Conservation (phyloP, 2,797 vertebrate genomes). For the Esox masquinongy region DNA sequence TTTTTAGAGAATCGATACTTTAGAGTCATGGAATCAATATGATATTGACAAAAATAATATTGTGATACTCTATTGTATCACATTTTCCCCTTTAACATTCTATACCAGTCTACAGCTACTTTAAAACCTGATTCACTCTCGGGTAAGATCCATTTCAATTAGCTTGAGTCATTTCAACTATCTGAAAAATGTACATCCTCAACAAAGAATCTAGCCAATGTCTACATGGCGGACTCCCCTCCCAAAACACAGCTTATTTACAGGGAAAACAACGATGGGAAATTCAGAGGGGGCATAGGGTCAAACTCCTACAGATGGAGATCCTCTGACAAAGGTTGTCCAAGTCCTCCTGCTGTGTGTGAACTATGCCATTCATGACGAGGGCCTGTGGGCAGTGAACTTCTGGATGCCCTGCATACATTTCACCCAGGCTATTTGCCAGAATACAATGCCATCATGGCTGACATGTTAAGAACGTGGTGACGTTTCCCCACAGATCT, state of each 20-base stretch:
- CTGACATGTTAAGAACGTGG: slow-evolving; percentile 23
- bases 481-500: neutral
- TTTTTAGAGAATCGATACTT: slow-evolving; percentile 2
- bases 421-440: slow-evolving; percentile 53
- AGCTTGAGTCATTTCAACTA: slow-evolving; percentile 72
- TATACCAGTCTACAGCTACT: slow-evolving; percentile 35
- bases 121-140: slow-evolving; percentile 65
- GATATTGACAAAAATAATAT: no score
- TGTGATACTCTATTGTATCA: no score
- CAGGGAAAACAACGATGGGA: slow-evolving; percentile 72
- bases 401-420: slow-evolving; percentile 64
- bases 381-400: slow-evolving; percentile 57
- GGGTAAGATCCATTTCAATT: slow-evolving; percentile 68
- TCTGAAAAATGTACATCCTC: slow-evolving; percentile 77
- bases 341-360: slow-evolving; percentile 51
- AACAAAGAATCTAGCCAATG: slow-evolving; percentile 58
- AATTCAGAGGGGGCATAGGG: slow-evolving; percentile 65
- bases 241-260: slow-evolving; percentile 66
- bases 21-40: neutral
- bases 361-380: slow-evolving; percentile 72
- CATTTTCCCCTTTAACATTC: slow-evolving; percentile 11
- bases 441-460: slow-evolving; percentile 6
- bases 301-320: slow-evolving; percentile 65
- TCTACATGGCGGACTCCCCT: slow-evolving; percentile 51
- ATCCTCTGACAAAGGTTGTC: slow-evolving; percentile 55